These are phyloP conservation scores for Brachionichthys hirsutus DNA, from an alignment of 2,113 vertebrate genomes.

Conservation along the genomic window DNA sequence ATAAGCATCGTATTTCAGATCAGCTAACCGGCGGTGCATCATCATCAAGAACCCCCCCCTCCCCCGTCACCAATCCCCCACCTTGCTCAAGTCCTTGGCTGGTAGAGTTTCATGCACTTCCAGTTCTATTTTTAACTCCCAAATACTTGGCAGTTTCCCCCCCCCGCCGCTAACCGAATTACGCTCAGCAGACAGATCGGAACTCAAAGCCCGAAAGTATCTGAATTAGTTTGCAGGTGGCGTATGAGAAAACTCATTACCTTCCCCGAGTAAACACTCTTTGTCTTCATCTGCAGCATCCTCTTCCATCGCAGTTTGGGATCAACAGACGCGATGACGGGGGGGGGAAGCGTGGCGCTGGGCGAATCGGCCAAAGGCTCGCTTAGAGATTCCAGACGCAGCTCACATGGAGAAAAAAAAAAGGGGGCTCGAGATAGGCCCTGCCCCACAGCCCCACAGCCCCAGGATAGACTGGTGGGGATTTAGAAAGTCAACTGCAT, in stretches of 20 bases:
- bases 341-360: slow-evolving; percentile 10
- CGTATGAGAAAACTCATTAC: slow-evolving; percentile 63
- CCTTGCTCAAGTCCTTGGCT: slow-evolving; percentile 45
- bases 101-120: slow-evolving; percentile 54
- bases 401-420: slow-evolving; percentile 64
- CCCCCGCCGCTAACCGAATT: slow-evolving; percentile 49
- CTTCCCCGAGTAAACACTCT: slow-evolving; percentile 61
- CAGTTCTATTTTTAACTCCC: slow-evolving; percentile 74
- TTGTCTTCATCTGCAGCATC: slow-evolving; percentile 53
- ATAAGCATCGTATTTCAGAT: neutral
- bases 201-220: slow-evolving; percentile 36
- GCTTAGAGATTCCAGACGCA: slow-evolving; percentile 67
- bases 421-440: slow-evolving; percentile 71
- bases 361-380: slow-evolving; percentile 35
- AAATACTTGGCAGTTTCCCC: slow-evolving; percentile 50
- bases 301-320: slow-evolving; percentile 61
- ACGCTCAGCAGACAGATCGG: slow-evolving; percentile 47
- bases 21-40: slow-evolving; percentile 7
- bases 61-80: slow-evolving; percentile 36
- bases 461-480: slow-evolving; percentile 69
- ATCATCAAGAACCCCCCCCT: slow-evolving; percentile 17
- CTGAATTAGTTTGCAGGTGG: slow-evolving; percentile 21
- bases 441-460: slow-evolving; percentile 63
- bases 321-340: slow-evolving; percentile 18
- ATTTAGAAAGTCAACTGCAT: slow-evolving; percentile 75